Conservation (phyloP, 2,797 vertebrate genomes). For the Staurois parvus region DNA sequence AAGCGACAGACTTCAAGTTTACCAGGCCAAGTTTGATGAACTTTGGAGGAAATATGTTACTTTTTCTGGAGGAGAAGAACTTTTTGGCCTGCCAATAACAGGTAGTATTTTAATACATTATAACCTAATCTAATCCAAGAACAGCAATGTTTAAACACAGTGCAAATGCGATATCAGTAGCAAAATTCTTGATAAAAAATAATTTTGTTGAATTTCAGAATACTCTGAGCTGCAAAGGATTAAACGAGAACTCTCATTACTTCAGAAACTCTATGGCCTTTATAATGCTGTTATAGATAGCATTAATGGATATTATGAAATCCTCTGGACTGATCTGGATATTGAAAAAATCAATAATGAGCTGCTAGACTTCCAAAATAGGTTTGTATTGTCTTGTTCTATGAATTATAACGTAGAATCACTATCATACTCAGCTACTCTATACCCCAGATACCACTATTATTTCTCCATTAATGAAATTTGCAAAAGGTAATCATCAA, state of each 20-base stretch:
- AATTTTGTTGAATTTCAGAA: conserved; percentile 70
- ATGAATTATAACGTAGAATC: not conserved
- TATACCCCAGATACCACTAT: too few species aligned
- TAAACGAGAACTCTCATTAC: conserved; percentile 78
- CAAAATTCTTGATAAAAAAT: not conserved
- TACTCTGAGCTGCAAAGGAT: conserved; percentile 84
- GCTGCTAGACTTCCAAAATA: conserved; percentile 86
- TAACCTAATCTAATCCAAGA: not conserved
- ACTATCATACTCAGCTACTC: not conserved
- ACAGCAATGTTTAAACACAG: not conserved
- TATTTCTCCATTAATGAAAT: too few species aligned
- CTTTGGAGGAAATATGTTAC: conserved; percentile 82
- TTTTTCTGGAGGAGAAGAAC: conserved; percentile 81
- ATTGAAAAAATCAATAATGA: conserved; percentile 82
- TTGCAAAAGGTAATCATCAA: too few species aligned
- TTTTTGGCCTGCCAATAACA: conserved; percentile 82
- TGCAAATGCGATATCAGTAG: not conserved
- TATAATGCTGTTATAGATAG: conserved; percentile 78
- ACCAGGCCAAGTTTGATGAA: conserved; percentile 83
- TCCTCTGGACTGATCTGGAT: conserved; percentile 82
- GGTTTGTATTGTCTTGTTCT: conserved; percentile 64
- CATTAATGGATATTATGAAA: conserved; percentile 77
- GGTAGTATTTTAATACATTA: conserved; percentile 66
- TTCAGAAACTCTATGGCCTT: conserved; percentile 83
- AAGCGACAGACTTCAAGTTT: conserved; percentile 81